Evolutionary conservation across 53 echinoderm and acorn worm genomes (phyloP), one percentile per base, ranked within the genome.

Genomic region (Mesocentrotus franciscanus): DNA sequence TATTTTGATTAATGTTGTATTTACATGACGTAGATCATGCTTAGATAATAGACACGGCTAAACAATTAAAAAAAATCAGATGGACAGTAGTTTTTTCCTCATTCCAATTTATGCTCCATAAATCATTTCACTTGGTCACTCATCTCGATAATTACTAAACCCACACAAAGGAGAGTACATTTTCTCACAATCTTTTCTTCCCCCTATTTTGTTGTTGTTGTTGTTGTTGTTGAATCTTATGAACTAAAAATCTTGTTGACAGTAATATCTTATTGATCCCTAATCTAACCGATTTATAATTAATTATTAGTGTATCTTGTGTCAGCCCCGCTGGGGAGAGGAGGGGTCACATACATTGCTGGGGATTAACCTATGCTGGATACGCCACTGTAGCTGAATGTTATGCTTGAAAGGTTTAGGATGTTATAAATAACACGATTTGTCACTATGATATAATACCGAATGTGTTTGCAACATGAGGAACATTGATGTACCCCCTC

Each of bases 1-100:
- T 36, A 39, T 20, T 81, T 36, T 81, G 81, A 81, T 81, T 81
- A 39, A 81, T 81, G 81, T 36, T 81, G 81, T 81, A 81, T 81
- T 81, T 81, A 81, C 81, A 81, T 36, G 36, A 81, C 81, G 34
- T 33, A 42, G 22, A 42, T 42, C 81, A 81, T 81, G 81, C 81
- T 39, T 81, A 14, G 12, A 81, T 81, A 32, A 18, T 42, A 39
- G 42, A 39, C 13, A 9, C 22, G 18, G 8, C 32, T 74, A 74
- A 74, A 74, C 74, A 74, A 32, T 74, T 32, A 74, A 11, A 74
- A 74, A 4, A 13, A 10, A 30, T 74, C 74, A 74, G 10, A 74
- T 17, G 74, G 32, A 18, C 36, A 18, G 18, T 17, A 16, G 36
- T 42, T 81, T 42, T 42, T 39, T 18, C 6, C 81, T 42, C 81